A percentile compares a stretch with the other conserved stretches of the same genome.
Conservation (phyloP, 2,113 vertebrate genomes). For the Brachyhypopomus gauderio region DNA sequence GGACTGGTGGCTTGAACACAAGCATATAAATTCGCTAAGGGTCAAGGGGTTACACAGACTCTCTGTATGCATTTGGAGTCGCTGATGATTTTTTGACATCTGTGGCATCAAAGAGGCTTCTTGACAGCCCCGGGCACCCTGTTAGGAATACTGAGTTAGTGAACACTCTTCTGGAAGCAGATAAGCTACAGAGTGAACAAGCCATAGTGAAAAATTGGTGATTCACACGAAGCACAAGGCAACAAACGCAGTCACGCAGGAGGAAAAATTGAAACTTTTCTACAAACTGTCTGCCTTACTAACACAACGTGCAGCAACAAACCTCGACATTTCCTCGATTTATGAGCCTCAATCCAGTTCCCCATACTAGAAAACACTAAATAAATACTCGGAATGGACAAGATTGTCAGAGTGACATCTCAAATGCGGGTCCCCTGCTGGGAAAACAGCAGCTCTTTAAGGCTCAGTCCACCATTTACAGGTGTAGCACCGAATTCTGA, state of each 20-base stretch:
- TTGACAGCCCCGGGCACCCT: background rate
- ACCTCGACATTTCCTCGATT: background rate
- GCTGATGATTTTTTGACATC: background rate
- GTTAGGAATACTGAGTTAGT: background rate
- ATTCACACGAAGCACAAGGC: background rate
- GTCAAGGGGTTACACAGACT: slow-evolving; percentile 1
- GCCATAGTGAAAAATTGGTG: too few species aligned
- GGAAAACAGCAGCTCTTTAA: too few species aligned
- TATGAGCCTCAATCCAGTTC: background rate
- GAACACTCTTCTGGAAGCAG: too few species aligned
- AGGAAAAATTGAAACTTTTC: background rate
- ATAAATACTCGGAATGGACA: background rate
- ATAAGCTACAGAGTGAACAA: too few species aligned
- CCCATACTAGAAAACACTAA: background rate
- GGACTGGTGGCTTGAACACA: background rate
- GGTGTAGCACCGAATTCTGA: background rate
- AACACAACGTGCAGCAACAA: background rate
- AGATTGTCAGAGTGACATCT: background rate
- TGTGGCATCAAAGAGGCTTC: background rate
- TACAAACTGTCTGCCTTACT: background rate
- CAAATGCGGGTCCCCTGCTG: too few species aligned
- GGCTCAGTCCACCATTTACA: background rate
- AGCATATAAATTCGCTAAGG: background rate
- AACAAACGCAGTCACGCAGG: too few species aligned
- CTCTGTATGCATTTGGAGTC: background rate